Conservation (phyloP, 2,113 vertebrate species). For the Triplophysa dalaica region DNA sequence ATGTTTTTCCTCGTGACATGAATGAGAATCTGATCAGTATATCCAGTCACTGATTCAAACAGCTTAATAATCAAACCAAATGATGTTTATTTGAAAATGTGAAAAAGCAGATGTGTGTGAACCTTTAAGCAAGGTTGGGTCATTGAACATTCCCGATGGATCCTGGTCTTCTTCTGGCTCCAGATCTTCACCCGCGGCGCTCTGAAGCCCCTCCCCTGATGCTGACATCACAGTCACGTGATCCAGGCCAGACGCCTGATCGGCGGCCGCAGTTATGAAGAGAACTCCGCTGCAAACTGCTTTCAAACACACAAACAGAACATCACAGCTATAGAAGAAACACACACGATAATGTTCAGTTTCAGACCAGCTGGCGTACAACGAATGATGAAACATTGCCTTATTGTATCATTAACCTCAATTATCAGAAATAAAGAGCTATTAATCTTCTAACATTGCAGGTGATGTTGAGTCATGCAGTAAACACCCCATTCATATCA, state of each 20-base stretch:
- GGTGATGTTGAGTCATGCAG: slow-evolving; percentile 7
- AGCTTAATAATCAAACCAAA: no score
- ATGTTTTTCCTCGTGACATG: no score
- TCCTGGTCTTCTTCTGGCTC: slow-evolving; percentile 55
- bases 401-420: slow-evolving; percentile 24
- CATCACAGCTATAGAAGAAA: slow-evolving; percentile 15
- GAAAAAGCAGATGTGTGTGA: not conserved
- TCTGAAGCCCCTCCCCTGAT: slow-evolving; percentile 67
- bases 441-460: not conserved
- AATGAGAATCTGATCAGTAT: no score
- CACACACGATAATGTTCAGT: not conserved
- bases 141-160: slow-evolving; percentile 54
- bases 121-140: slow-evolving; percentile 51
- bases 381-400: slow-evolving; percentile 8
- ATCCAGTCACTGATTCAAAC: no score
- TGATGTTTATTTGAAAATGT: no score
- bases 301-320: slow-evolving; percentile 33
- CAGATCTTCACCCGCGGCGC: slow-evolving; percentile 54
- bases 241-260: slow-evolving; percentile 51
- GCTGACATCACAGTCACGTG: slow-evolving; percentile 58
- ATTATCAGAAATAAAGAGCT: slow-evolving; percentile 3
- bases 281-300: slow-evolving; percentile 48
- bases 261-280: slow-evolving; percentile 53
- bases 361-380: slow-evolving; percentile 11
- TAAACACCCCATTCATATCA: slow-evolving; percentile 16